Percentiles rank a stretch among this genome's conserved stretches.
Conservation (phyloP, 2,888 invertebrate genomes). For the Archips crataeganus region DNA sequence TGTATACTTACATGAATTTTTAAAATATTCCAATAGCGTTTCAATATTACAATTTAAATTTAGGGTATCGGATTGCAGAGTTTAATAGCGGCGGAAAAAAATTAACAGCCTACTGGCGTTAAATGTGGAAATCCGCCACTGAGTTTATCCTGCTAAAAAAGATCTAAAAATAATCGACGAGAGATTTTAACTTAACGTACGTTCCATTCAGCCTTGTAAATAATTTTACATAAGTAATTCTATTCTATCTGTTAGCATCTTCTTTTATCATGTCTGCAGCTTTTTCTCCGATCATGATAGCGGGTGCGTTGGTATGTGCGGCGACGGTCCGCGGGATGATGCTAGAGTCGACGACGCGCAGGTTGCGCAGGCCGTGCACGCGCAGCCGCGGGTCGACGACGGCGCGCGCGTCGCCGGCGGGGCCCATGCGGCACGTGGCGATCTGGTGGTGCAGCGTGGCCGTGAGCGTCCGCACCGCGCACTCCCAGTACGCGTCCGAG, state of each 20-base stretch:
- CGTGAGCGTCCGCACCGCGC: constrained; percentile 86
- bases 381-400: constrained; percentile 87
- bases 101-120: no score
- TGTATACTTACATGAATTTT: no score
- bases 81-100: no score
- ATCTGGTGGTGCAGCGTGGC: constrained; percentile 88
- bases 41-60: no score
- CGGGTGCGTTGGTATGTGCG: constrained; percentile 84
- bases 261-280: constrained; percentile 84
- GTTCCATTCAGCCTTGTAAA: not conserved
- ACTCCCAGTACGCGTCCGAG: constrained; percentile 88
- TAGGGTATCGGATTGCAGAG: no score
- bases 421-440: constrained; percentile 89
- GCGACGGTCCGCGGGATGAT: constrained; percentile 83
- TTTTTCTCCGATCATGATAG: constrained; percentile 86
- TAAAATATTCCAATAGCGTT: no score
- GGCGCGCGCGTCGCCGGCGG: constrained; percentile 83
- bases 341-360: constrained; percentile 84
- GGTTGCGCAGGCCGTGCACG: constrained; percentile 76
- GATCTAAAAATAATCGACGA: no score
- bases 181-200: no score
- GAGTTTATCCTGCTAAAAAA: no score
- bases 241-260: constrained; percentile 68
- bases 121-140: no score
- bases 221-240: not conserved